phyloP scores from a whole-genome alignment of 2,888 invertebrate species.

The Parochlus steinenii region DNA sequence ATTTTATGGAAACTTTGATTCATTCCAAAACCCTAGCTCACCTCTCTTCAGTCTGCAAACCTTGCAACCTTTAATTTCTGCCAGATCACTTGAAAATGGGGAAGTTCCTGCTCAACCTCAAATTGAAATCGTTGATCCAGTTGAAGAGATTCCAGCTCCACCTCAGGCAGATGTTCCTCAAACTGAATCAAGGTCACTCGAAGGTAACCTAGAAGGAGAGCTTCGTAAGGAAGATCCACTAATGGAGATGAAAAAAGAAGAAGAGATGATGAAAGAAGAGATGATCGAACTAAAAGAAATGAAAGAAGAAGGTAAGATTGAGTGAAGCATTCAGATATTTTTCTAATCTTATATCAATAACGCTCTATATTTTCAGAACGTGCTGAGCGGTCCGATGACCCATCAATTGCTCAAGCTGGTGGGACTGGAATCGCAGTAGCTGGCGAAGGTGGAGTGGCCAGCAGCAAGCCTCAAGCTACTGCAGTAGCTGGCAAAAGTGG shows the following conservation, averaged over 20 bases:
- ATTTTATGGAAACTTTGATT: slow-evolving; percentile 23
- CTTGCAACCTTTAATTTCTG: too few relatives aligned
- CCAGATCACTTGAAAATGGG: neutral
- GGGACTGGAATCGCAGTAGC: slow-evolving; percentile 34
- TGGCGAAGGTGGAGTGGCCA: slow-evolving; percentile 33
- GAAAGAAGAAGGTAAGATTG: slow-evolving; percentile 1
- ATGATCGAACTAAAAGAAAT: neutral
- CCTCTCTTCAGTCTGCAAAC: slow-evolving; percentile 17
- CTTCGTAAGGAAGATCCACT: neutral
- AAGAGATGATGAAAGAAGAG: neutral
- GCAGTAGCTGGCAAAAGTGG: slow-evolving; percentile 34
- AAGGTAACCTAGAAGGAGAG: neutral
- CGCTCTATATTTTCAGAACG: neutral
- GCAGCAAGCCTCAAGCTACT: slow-evolving; percentile 32
- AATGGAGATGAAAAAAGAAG: neutral
- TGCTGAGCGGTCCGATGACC: slow-evolving; percentile 19
- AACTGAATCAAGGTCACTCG: too few relatives aligned
- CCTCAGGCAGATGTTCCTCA: slow-evolving; percentile 14
- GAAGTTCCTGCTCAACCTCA: neutral
- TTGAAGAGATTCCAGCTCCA: slow-evolving; percentile 4
- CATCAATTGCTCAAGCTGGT: slow-evolving; percentile 32
- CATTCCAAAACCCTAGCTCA: slow-evolving; percentile 16
- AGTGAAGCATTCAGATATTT: slow-evolving; percentile 1
- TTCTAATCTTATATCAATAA: neutral
- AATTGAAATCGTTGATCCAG: slow-evolving; percentile 13